Percentiles rank a stretch among this genome's conserved stretches.
Evolutionary conservation across 1,140 invertebrate genomes (phyloP).

Genomic region (Drosophila obscura): DNA sequence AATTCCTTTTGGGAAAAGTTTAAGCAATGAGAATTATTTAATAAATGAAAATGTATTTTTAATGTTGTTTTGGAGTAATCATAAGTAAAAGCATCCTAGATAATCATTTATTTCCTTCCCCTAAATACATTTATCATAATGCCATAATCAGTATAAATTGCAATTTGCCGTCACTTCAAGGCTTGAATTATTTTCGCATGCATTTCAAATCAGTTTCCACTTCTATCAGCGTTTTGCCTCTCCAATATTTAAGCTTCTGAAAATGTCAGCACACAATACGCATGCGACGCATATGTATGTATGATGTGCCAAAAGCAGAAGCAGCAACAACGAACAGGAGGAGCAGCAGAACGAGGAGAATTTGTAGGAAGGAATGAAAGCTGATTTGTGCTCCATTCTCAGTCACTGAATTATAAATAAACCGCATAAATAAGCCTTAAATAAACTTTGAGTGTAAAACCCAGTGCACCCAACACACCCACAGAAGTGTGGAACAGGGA

Average conservation of each 20-base stretch:
- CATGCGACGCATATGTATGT: slow-evolving; percentile 14
- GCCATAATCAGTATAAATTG: slow-evolving; percentile 29
- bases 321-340: not conserved
- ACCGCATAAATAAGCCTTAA: slow-evolving; percentile 59
- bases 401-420: slow-evolving; percentile 70
- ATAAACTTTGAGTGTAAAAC: slow-evolving; percentile 36
- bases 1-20: too few species aligned
- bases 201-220: slow-evolving; percentile 48
- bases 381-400: slow-evolving; percentile 43
- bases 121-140: not conserved
- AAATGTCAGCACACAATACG: slow-evolving; percentile 8
- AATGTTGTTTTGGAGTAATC: too few species aligned
- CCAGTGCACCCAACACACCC: slow-evolving; percentile 7
- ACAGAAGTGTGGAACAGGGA: slow-evolving; percentile 10
- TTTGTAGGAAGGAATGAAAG: too few species aligned
- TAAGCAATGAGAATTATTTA: too few species aligned
- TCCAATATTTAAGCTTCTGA: not conserved
- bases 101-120: too few species aligned
- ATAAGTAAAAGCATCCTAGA: too few species aligned
- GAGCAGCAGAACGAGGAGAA: slow-evolving; percentile 22
- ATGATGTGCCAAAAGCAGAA: slow-evolving; percentile 5
- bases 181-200: slow-evolving; percentile 17
- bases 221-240: too few species aligned
- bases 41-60: too few species aligned
- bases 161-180: slow-evolving; percentile 25